Percentiles rank a stretch among this genome's conserved stretches.
Evolutionary conservation across 2,888 invertebrate species (phyloP).

Genomic region (Elysia crispata): DNA sequence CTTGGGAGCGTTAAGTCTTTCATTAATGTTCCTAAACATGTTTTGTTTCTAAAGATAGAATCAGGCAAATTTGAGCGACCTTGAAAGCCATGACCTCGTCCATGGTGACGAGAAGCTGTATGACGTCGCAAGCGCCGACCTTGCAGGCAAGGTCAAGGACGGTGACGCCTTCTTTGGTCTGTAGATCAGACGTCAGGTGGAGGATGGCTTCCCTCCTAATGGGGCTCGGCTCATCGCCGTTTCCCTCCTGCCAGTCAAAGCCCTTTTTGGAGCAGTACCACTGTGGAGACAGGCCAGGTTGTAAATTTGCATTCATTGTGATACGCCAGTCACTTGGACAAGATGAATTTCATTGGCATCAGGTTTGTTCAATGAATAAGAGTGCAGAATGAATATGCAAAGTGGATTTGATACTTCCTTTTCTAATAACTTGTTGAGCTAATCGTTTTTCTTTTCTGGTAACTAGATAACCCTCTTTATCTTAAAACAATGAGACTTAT

Average conservation of each 20-base stretch:
- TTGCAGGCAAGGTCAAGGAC: constrained; percentile 68
- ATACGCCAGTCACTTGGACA: too few relatives aligned
- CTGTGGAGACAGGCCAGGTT: constrained; percentile 49
- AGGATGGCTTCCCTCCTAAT: constrained; percentile 60
- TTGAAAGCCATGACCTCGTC: constrained; percentile 60
- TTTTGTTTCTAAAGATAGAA: background rate
- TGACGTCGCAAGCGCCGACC: constrained; percentile 61
- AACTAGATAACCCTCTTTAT: too few relatives aligned
- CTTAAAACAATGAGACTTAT: too few relatives aligned
- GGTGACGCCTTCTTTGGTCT: constrained; percentile 64
- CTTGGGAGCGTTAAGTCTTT: too few relatives aligned
- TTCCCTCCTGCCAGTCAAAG: constrained; percentile 55
- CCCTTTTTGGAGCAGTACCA: constrained; percentile 71
- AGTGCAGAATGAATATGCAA: too few relatives aligned
- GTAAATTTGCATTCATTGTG: too few relatives aligned
- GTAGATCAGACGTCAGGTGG: constrained; percentile 60
- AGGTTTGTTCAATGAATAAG: too few relatives aligned
- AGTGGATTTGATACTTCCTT: too few relatives aligned
- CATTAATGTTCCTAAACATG: too few relatives aligned
- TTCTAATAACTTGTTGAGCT: too few relatives aligned
- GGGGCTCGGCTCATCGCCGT: constrained; percentile 58
- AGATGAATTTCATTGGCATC: too few relatives aligned
- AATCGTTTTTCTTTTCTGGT: too few relatives aligned
- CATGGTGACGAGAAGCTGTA: constrained; percentile 66
- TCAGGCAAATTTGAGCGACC: background rate